phyloP scores from a whole-genome alignment of 1,140 invertebrate genomes.

The Neomicropteryx cornuta region DNA sequence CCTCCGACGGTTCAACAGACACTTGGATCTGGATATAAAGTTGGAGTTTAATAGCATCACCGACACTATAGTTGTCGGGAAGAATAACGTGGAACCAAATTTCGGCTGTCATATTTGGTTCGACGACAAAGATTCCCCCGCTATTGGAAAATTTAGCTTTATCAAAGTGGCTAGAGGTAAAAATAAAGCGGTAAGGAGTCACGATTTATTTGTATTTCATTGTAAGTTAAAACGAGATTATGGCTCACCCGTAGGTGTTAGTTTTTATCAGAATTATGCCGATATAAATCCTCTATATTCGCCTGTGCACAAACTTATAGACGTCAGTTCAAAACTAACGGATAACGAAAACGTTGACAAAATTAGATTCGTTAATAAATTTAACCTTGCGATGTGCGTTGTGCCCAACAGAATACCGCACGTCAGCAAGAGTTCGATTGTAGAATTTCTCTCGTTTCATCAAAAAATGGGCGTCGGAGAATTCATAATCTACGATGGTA shows the following conservation, averaged over 20 bases:
- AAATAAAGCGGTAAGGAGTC: slow-evolving; percentile 24
- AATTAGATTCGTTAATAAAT: slow-evolving; percentile 35
- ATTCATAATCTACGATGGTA: slow-evolving; percentile 43
- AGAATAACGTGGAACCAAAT: slow-evolving; percentile 27
- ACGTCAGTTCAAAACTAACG: slow-evolving; percentile 28
- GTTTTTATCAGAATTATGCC: slow-evolving; percentile 37
- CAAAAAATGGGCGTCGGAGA: slow-evolving; percentile 41
- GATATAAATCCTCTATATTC: slow-evolving; percentile 37
- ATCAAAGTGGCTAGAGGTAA: slow-evolving; percentile 23
- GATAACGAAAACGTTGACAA: slow-evolving; percentile 20
- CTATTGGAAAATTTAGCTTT: slow-evolving; percentile 38
- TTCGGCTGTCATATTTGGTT: slow-evolving; percentile 44
- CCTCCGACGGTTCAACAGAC: slow-evolving; percentile 35
- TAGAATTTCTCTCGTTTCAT: slow-evolving; percentile 46
- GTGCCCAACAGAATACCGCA: slow-evolving; percentile 36
- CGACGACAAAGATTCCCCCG: slow-evolving; percentile 37
- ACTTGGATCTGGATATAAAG: slow-evolving; percentile 17
- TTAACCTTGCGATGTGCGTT: slow-evolving; percentile 40
- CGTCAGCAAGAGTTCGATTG: slow-evolving; percentile 36
- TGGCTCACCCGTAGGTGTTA: slow-evolving; percentile 38
- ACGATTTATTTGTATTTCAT: slow-evolving; percentile 34
- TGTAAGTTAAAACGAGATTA: slow-evolving; percentile 32
- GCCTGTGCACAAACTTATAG: slow-evolving; percentile 34
- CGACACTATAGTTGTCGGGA: slow-evolving; percentile 38
- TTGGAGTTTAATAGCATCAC: slow-evolving; percentile 17